phyloP scores from a whole-genome alignment of 2,113 vertebrate species.

The Serinus canaria region DNA sequence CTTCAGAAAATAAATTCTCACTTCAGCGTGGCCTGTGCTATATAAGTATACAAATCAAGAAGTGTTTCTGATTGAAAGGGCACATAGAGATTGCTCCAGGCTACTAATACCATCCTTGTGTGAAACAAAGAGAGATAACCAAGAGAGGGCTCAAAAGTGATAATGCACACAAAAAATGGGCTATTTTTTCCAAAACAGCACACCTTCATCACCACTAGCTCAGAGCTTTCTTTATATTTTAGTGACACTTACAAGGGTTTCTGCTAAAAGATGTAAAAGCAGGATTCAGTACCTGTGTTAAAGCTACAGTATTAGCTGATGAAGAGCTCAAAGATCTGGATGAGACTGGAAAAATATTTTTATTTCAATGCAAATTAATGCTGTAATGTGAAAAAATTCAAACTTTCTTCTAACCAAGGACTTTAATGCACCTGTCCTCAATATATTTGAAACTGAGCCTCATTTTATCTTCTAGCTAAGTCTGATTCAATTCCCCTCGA shows the following conservation, averaged over 20 bases:
- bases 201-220: background rate
- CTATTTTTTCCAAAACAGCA: background rate
- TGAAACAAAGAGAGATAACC: background rate
- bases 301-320: background rate
- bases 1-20: slow-evolving; percentile 26
- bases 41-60: slow-evolving; percentile 28
- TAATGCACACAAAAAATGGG: background rate
- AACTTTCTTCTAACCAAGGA: background rate
- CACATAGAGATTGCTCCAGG: background rate
- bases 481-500: background rate
- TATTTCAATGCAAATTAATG: background rate
- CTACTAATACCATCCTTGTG: background rate
- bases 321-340: background rate
- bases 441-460: background rate
- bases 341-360: background rate
- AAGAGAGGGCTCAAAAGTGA: background rate
- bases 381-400: background rate
- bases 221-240: background rate
- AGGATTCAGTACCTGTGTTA: background rate
- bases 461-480: background rate
- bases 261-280: background rate
- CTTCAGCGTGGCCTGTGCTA: background rate
- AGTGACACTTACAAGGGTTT: background rate
- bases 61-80: background rate
- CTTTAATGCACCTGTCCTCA: background rate